Evolutionary conservation across 1,140 invertebrate species (phyloP), one percentile per base, ranked within the genome.

Genomic region (Brachionus plicatilis): DNA sequence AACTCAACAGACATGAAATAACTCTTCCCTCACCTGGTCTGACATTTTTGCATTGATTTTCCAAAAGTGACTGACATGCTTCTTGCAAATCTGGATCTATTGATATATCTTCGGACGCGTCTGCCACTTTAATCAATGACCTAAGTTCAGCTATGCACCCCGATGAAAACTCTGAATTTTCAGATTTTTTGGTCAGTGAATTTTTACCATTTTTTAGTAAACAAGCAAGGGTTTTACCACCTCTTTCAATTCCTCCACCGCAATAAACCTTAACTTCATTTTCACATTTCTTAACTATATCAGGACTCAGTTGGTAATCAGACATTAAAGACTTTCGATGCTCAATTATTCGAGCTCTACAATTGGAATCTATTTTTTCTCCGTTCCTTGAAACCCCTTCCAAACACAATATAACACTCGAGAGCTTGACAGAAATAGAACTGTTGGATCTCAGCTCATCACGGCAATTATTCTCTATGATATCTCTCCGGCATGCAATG

Each of bases 1-100:
- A 93, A 86, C 96, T 94, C 93, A 98, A 94, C 11, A 99, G 91
- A 89, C 97, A 99, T 20, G 94, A 93, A 91, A 99, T 94, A 3
- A 97, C 93, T 87, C 94, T 93, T 72, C 86, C 88, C 72, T 88
- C 83, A 11, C 86, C 87, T 70, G 86, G 83, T 24, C 84, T 84
- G 29, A 86, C 82, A 84, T 87, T 86, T 24, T 85, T 85, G 84
- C 90, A 91, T 2, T 87, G 79, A 3, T 85, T 89, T 88, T 93
- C 92, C 0, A 95, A 95, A 27, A 96, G 94, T 17, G 93, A 91
- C 87, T 94, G 92, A 90, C 96, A 96, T 72, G 95, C 93, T 88
- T 94, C 93, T 85, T 93, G 91, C 76, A 98, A 88, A 84, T 97
- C 92, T 24, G 95, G 94, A 91, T 97, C 95, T 0, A 96, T 94